phyloP scores from a whole-genome alignment of 2,888 invertebrate genomes.

The Crepidodera aurea region DNA sequence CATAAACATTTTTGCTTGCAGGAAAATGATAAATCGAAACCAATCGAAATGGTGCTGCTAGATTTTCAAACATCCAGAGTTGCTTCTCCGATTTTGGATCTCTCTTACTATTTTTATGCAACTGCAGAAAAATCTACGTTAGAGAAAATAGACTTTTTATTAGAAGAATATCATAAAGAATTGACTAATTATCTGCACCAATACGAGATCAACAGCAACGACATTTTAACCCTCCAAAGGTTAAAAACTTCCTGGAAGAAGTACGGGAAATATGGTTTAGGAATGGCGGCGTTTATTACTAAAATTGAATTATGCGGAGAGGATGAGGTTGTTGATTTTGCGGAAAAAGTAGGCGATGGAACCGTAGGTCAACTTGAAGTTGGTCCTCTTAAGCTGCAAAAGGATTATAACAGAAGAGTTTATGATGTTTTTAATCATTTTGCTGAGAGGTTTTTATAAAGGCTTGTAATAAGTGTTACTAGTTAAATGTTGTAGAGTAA shows the following conservation, averaged over 20 bases:
- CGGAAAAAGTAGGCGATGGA: conserved; percentile 35
- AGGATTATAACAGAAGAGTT: conserved; percentile 29
- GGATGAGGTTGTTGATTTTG: conserved; percentile 44
- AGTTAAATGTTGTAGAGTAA: no score
- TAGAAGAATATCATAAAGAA: conserved; percentile 46
- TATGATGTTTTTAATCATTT: conserved; percentile 26
- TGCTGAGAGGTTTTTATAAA: conserved; percentile 25
- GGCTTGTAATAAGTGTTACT: no score
- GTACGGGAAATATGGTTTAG: conserved; percentile 45
- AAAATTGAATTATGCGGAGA: conserved; percentile 41
- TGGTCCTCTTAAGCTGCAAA: conserved; percentile 36
- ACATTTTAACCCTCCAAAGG: conserved; percentile 41
- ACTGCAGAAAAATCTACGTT: conserved; percentile 42
- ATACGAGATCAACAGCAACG: conserved; percentile 40
- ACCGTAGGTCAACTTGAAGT: conserved; percentile 22
- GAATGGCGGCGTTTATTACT: conserved; percentile 41
- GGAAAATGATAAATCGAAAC: conserved; percentile 40
- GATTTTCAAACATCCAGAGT: conserved; percentile 49
- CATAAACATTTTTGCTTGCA: conserved; percentile 39
- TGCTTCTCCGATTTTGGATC: conserved; percentile 47
- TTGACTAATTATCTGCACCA: conserved; percentile 42
- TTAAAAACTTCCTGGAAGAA: conserved; percentile 46
- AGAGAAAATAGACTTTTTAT: conserved; percentile 45
- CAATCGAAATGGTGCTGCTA: conserved; percentile 46
- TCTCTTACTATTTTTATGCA: conserved; percentile 49